Percentiles rank a stretch among this genome's conserved stretches.
Evolutionary conservation across 2,888 invertebrate species (phyloP).

Genomic region (Dryocosmus kuriphilus): DNA sequence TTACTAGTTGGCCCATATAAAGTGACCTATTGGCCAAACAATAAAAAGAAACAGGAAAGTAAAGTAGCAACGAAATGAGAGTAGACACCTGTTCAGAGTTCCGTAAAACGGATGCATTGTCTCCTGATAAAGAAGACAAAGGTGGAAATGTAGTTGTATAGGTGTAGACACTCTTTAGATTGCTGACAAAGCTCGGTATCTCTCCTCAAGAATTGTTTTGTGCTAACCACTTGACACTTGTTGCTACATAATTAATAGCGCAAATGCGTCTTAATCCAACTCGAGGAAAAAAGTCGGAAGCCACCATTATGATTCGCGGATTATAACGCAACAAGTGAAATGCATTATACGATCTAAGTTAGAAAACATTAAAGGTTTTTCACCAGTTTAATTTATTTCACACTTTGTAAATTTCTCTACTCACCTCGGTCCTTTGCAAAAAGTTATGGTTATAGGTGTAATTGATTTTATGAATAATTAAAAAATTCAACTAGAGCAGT

Average conservation of each 20-base stretch:
- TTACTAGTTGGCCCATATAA: background rate
- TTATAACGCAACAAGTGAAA: slow-evolving; percentile 25
- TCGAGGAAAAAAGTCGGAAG: background rate
- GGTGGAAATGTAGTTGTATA: slow-evolving; percentile 8
- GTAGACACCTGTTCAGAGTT: background rate
- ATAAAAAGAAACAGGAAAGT: background rate
- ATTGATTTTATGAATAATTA: no score
- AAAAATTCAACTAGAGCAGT: no score
- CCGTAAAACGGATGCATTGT: background rate
- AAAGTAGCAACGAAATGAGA: background rate
- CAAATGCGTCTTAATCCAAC: background rate
- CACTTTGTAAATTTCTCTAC: no score
- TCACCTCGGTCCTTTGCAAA: no score
- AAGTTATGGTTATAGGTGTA: no score
- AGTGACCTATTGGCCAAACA: background rate
- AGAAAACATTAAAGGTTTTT: no score
- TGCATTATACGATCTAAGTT: background rate
- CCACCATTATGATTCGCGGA: background rate
- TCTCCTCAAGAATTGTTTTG: background rate
- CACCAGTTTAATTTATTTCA: no score
- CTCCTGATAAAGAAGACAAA: background rate
- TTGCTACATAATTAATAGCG: slow-evolving; percentile 24
- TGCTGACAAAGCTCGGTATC: slow-evolving; percentile 3
- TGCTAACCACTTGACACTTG: slow-evolving; percentile 11
- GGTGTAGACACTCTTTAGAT: slow-evolving; percentile 8